Evolutionary conservation across 2,888 invertebrate genomes (phyloP).

Genomic region (Abrostola tripartita): DNA sequence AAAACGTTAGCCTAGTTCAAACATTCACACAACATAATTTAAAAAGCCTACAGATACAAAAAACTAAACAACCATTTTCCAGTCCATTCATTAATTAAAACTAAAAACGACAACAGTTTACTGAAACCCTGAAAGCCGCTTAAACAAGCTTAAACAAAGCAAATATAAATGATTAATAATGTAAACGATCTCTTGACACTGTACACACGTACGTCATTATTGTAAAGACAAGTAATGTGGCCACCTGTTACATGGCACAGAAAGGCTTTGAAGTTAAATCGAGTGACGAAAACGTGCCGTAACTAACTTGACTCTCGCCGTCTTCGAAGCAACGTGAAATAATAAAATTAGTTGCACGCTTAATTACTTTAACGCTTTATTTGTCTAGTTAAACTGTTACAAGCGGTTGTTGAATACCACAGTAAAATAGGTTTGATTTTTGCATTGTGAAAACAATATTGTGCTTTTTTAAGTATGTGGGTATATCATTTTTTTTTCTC

Average conservation of each 20-base stretch:
- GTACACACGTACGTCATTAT: constrained; percentile 7
- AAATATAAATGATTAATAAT: neutral
- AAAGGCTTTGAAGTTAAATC: constrained; percentile 18
- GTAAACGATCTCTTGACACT: neutral
- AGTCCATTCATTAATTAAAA: too few species aligned
- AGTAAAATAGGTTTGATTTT: too few species aligned
- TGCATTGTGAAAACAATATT: too few species aligned
- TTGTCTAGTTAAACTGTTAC: neutral
- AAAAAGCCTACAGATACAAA: too few species aligned
- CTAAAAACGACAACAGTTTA: too few species aligned
- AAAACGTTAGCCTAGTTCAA: too few species aligned
- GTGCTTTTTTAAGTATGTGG: too few species aligned
- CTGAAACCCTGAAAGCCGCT: neutral
- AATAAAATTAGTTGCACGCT: constrained; percentile 6
- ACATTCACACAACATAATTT: too few species aligned
- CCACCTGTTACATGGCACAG: constrained; percentile 27
- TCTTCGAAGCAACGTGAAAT: constrained; percentile 4
- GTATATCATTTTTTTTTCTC: too few species aligned
- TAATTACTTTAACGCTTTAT: constrained; percentile 3
- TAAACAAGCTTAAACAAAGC: neutral
- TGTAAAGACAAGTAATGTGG: constrained; percentile 3
- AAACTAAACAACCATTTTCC: too few species aligned
- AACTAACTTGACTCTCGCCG: constrained; percentile 4
- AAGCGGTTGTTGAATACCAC: too few species aligned
- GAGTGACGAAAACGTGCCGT: constrained; percentile 19